Evolutionary conservation across 2,888 invertebrate genomes (phyloP), one percentile per base, ranked within the genome.

Genomic region (Dynastes grantii): DNA sequence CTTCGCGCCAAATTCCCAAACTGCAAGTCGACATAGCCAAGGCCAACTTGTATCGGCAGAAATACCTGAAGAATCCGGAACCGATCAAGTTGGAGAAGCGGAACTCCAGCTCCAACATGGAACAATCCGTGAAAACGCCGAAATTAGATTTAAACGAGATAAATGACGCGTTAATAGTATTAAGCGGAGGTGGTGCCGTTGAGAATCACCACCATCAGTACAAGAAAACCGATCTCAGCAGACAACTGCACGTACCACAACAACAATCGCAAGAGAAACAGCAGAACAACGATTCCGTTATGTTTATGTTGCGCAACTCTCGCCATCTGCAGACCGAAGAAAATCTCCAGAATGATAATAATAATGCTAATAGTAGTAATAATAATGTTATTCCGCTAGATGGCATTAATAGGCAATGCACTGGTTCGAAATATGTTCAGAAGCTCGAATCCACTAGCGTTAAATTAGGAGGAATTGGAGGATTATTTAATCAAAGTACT

Each of bases 101-200:
- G 32, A 82, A 82, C 71, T 73, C 77, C 6, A 79, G 77, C 55
- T 73, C 80, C 22, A 80, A 80, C 53, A 77, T 75, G 45, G 83
- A 83, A 32, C 81, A 83, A 55, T 70, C 77, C 27, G 75, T 82
- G 11, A 85, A 85, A 76, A 87, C 87, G 65, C 82, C 83, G 9
- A 89, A 88, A 76, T 86, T 89, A 77, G 89, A 89, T 80, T 82
- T 89, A 75, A 89, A 87, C 1, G 90, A 90, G 79, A 88, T 89
- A 79, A 87, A 88, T 77, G 89, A 90, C 81, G 89, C 89, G 1
- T 80, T 89, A 67, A 88, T 88, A 13, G 89, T 89, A 6, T 81
- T 89, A 58, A 85, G 88, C 58, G 61, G 73, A 27, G 71, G 73
- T 61, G 40, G 61, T 45, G 32, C 49, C 29, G 11, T 16, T 9